A percentile compares a stretch with the other conserved stretches of the same genome.
These are phyloP conservation scores for Psilopsiagon aymara DNA, from an alignment of 2,113 vertebrate genomes.

Conservation along the genomic window DNA sequence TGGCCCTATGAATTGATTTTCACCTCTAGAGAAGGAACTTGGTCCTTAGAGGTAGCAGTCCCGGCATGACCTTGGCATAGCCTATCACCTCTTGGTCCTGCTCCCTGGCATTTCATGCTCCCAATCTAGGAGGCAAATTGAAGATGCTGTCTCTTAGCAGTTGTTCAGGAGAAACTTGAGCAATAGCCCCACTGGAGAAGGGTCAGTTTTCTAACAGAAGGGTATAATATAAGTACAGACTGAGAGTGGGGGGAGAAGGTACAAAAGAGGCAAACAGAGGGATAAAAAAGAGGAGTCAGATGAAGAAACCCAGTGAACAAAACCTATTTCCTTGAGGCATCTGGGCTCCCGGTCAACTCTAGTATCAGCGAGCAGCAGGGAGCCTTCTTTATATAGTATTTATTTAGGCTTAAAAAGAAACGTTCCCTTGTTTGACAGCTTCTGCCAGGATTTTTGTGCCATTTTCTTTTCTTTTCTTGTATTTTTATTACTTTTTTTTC, in stretches of 20 bases:
- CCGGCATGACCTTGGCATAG: neutral
- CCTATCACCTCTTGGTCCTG: neutral
- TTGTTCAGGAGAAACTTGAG: neutral
- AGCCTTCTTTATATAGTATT: constrained; percentile 8
- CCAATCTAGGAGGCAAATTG: neutral
- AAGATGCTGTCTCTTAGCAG: neutral
- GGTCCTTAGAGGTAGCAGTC: neutral
- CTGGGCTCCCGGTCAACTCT: neutral
- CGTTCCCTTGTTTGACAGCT: neutral
- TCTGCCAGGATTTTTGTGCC: neutral
- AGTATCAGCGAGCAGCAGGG: neutral
- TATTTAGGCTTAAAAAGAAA: neutral
- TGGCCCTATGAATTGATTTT: neutral
- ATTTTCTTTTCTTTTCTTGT: neutral
- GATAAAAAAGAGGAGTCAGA: neutral
- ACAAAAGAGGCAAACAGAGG: neutral
- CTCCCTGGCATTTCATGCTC: neutral
- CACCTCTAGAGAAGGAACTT: neutral
- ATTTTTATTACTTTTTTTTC: neutral
- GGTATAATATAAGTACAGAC: neutral
- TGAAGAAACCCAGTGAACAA: constrained; percentile 9
- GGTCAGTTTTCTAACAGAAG: neutral
- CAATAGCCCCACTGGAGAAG: neutral
- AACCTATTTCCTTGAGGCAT: constrained; percentile 3
- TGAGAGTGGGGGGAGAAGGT: neutral